Evolutionary conservation across 2,888 invertebrate genomes (phyloP).

Genomic region (Lapara coniferarum): DNA sequence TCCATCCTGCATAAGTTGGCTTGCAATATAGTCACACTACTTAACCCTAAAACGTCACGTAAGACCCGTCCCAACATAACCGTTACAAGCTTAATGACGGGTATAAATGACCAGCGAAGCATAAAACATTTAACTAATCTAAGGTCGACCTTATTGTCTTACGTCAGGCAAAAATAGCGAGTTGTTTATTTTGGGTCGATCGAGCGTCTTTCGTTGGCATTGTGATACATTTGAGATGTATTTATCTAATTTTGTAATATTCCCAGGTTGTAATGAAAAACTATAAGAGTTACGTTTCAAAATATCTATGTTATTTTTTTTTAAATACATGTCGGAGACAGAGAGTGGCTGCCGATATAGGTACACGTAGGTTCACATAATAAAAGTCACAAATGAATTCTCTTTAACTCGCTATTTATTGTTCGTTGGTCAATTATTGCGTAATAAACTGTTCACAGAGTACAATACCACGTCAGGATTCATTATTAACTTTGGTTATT

Average conservation of each 20-base stretch:
- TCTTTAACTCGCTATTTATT: no score
- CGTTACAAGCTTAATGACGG: slow-evolving; percentile 72
- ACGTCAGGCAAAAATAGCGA: slow-evolving; percentile 41
- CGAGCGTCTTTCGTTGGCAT: not conserved
- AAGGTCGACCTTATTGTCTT: slow-evolving; percentile 59
- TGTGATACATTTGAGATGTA: no score
- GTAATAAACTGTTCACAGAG: no score
- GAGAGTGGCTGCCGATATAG: no score
- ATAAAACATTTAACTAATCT: slow-evolving; percentile 77
- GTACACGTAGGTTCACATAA: no score
- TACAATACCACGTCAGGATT: no score
- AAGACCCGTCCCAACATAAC: slow-evolving; percentile 60
- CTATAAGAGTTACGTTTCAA: not conserved
- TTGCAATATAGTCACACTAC: slow-evolving; percentile 19
- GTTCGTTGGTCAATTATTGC: no score
- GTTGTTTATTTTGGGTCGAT: slow-evolving; percentile 2
- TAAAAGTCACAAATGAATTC: no score
- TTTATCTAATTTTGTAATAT: no score
- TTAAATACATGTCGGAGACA: no score
- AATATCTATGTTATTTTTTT: no score
- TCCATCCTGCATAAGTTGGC: not conserved
- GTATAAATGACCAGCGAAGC: slow-evolving; percentile 62
- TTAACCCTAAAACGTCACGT: slow-evolving; percentile 28
- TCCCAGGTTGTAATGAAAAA: not conserved
- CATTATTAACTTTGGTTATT: no score